Evolutionary conservation across 1,140 invertebrate species (phyloP).

Genomic region (Babylonia areolata): DNA sequence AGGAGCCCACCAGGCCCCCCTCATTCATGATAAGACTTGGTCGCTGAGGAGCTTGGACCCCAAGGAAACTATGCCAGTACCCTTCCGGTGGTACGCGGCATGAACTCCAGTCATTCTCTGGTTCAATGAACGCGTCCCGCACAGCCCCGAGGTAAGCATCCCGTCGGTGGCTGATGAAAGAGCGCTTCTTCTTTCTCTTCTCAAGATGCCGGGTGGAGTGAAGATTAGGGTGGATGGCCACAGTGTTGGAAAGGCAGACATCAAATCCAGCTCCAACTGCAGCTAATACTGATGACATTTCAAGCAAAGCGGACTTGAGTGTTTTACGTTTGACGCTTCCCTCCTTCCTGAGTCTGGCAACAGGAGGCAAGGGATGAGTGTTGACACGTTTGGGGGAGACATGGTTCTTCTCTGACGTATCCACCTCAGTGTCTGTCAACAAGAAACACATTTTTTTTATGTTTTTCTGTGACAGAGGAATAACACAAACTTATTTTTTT

Average conservation of each 20-base stretch:
- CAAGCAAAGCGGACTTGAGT: slow-evolving; percentile 87
- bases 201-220: slow-evolving; percentile 49
- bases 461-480: too few species aligned
- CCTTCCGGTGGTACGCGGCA: slow-evolving; percentile 80
- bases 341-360: slow-evolving; percentile 43
- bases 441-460: background rate
- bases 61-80: slow-evolving; percentile 92
- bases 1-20: slow-evolving; percentile 43
- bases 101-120: slow-evolving; percentile 62
- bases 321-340: slow-evolving; percentile 73
- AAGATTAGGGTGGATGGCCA: slow-evolving; percentile 86
- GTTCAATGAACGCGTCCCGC: slow-evolving; percentile 73
- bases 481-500: too few species aligned
- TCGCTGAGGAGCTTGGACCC: slow-evolving; percentile 83
- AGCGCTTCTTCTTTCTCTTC: slow-evolving; percentile 57
- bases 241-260: slow-evolving; percentile 88
- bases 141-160: slow-evolving; percentile 75
- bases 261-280: slow-evolving; percentile 93
- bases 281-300: slow-evolving; percentile 92
- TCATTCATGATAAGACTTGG: slow-evolving; percentile 79
- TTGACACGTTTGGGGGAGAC: slow-evolving; percentile 44
- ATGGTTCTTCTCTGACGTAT: slow-evolving; percentile 64
- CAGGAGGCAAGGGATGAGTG: slow-evolving; percentile 48
- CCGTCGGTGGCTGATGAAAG: slow-evolving; percentile 66
- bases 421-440: slow-evolving; percentile 46